phyloP scores from a whole-genome alignment of 2,888 invertebrate species.

The Autographa pulchrina region DNA sequence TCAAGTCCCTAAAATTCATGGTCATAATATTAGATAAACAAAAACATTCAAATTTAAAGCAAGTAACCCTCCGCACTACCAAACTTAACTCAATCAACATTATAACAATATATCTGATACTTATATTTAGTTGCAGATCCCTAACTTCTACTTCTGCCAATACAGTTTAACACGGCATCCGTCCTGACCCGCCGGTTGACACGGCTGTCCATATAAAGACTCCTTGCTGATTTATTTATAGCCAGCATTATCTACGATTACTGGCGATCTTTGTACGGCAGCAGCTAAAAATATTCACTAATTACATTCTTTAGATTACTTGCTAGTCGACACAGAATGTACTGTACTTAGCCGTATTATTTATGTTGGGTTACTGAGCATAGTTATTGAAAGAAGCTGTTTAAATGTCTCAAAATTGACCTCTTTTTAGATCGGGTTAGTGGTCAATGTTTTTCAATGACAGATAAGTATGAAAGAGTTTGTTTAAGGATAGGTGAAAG shows the following conservation, averaged over 20 bases:
- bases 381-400: not conserved
- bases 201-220: constrained; percentile 49
- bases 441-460: not conserved
- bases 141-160: constrained; percentile 24
- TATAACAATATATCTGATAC: too few relatives aligned
- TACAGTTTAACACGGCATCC: constrained; percentile 16
- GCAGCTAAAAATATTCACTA: constrained; percentile 33
- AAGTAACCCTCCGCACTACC: too few relatives aligned
- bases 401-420: not conserved
- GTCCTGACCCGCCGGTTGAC: constrained; percentile 55
- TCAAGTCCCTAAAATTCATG: too few relatives aligned
- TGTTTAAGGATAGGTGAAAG: not conserved
- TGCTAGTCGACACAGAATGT: constrained; percentile 10
- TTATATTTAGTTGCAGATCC: too few relatives aligned
- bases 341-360: constrained; percentile 17
- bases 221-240: constrained; percentile 54
- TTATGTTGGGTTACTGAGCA: not conserved
- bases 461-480: not conserved
- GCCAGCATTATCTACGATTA: constrained; percentile 33
- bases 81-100: too few relatives aligned
- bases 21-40: too few relatives aligned
- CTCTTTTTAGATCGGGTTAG: not conserved
- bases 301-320: constrained; percentile 31
- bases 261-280: constrained; percentile 34
- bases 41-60: too few relatives aligned